Evolutionary conservation across 2,113 vertebrate species (phyloP), one percentile per base, ranked within the genome.

Genomic region (Athene cunicularia): DNA sequence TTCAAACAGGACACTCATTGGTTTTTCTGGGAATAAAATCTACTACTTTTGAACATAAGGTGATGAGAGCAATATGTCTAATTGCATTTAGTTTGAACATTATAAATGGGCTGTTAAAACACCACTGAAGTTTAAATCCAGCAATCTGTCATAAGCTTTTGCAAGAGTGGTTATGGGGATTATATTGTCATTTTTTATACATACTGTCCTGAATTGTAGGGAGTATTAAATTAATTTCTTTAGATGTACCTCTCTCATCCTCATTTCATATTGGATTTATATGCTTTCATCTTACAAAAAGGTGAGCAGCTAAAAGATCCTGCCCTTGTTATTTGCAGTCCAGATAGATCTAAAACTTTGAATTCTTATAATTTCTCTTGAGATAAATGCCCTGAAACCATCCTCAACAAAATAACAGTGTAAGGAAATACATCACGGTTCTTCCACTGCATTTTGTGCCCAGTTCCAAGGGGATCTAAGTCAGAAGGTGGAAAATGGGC

Each of bases 51-150:
- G 12, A 90, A 52, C 30, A 90, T 50, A 79, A 80, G 23, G 9
- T 86, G 43, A 72, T 85, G 64, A 91, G 16, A 95, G 28, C 5
- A 93, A 73, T 84, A 74, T 35, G 5, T 43, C 18, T 86, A 90
- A 80, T 77, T 96, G 12, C 6, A 87, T 95, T 94, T 90, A 93
- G 52, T 85, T 86, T 94, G 70, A 91, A 81, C 12, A 72, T 58
- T 72, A 60, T 52, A 92, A 96, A 75, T 60, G 21, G 56, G 45
- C 37, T 86, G 32, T 63, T 80, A 90, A 52, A 60, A 77, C 11
- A 71, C 64, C 79, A 35, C 27, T 93, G 55, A 84, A 35, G 33
- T 89, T 93, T 49, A 71, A 87, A 86, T 92, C 13, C 82, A 83
- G 18, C 19, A 32, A 72, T 85, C 55, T 85, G 19, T 81, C 86